phyloP scores from a whole-genome alignment of 2,797 vertebrate genomes.

The Pogonophryne albipinna region DNA sequence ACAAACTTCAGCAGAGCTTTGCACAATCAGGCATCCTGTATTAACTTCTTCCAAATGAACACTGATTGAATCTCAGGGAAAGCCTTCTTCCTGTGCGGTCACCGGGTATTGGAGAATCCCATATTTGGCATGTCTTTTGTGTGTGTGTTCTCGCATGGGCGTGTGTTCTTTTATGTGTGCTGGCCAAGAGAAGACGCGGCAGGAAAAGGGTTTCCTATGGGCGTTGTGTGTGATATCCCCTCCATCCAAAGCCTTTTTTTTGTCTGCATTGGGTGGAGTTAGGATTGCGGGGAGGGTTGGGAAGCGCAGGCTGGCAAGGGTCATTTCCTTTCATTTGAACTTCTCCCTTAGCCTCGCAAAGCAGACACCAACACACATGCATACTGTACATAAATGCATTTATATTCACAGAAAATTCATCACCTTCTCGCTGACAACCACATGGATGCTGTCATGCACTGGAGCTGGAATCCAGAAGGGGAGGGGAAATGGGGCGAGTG shows the following conservation, averaged over 20 bases:
- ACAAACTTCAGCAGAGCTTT: constrained; percentile 22
- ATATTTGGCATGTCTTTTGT: constrained; percentile 24
- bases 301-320: constrained; percentile 48
- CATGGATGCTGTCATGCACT: constrained; percentile 68
- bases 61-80: constrained; percentile 47
- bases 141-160: constrained; percentile 1
- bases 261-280: constrained; percentile 65
- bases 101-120: constrained; percentile 35
- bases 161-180: constrained; percentile 23
- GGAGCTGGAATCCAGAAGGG: constrained; percentile 57
- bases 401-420: constrained; percentile 39
- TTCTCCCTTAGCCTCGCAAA: constrained; percentile 34
- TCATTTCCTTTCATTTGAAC: constrained; percentile 74
- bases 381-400: constrained; percentile 24
- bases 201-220: constrained; percentile 73
- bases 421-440: constrained; percentile 45
- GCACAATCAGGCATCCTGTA: constrained; percentile 35
- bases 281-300: constrained; percentile 36
- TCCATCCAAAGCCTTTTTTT: constrained; percentile 8
- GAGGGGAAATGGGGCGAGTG: constrained; percentile 36
- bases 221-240: constrained; percentile 47
- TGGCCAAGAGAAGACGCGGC: constrained; percentile 30
- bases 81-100: constrained; percentile 50
- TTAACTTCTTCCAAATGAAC: constrained; percentile 43
- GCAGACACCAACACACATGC: background rate